Conservation (phyloP, 2,797 vertebrate species). For the Holocentrus rufus region DNA sequence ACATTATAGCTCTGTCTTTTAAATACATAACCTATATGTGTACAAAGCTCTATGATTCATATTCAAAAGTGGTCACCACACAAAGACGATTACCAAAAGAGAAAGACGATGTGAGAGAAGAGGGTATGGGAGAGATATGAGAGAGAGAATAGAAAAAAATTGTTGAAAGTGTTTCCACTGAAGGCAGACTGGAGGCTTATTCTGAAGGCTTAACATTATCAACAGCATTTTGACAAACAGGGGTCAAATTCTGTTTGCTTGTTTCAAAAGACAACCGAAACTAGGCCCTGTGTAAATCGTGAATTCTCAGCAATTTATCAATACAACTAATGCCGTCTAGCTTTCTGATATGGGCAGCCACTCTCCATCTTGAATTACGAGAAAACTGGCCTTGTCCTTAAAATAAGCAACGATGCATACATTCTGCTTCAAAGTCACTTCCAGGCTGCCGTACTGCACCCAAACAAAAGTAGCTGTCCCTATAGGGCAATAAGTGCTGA, state of each 20-base stretch:
- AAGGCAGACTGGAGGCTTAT: background rate
- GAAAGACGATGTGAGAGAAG: slow-evolving; percentile 16
- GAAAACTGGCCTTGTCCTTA: slow-evolving; percentile 57
- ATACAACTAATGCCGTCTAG: slow-evolving; percentile 6
- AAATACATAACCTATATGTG: slow-evolving; percentile 75
- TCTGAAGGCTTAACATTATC: background rate
- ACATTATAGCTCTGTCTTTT: slow-evolving; percentile 72
- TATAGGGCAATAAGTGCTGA: background rate
- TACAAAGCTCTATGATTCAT: slow-evolving; percentile 71
- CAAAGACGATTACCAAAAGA: slow-evolving; percentile 53
- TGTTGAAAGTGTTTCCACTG: slow-evolving; percentile 8
- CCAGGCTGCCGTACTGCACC: slow-evolving; percentile 32
- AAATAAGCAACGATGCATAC: slow-evolving; percentile 32
- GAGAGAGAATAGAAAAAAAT: slow-evolving; percentile 8
- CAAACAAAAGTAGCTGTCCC: slow-evolving; percentile 13
- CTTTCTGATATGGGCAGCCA: slow-evolving; percentile 27
- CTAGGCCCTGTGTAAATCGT: background rate
- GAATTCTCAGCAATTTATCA: background rate
- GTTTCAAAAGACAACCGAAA: slow-evolving; percentile 8
- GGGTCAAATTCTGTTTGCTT: slow-evolving; percentile 3
- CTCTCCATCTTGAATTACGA: slow-evolving; percentile 9
- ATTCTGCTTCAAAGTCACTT: slow-evolving; percentile 50
- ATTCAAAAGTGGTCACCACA: slow-evolving; percentile 77
- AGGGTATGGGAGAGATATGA: background rate
- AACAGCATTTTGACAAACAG: slow-evolving; percentile 17